phyloP scores from a whole-genome alignment of 2,797 vertebrate genomes.

The Galagoides demidoff region DNA sequence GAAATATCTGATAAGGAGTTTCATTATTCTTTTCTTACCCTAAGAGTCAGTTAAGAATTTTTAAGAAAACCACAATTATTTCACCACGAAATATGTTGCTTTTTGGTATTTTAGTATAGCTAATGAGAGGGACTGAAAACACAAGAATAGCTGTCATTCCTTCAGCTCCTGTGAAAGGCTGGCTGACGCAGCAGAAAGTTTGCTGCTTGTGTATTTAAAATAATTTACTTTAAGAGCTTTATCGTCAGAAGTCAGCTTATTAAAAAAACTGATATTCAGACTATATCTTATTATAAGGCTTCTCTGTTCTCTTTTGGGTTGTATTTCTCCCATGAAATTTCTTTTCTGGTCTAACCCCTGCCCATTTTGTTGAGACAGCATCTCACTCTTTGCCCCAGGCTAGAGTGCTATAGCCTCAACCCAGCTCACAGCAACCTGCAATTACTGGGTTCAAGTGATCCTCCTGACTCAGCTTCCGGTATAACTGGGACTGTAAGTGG shows the following conservation, averaged over 20 bases:
- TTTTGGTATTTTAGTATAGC: neutral
- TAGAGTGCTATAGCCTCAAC: too few species aligned
- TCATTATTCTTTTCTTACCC: neutral
- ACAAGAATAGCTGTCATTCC: neutral
- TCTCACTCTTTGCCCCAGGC: too few species aligned
- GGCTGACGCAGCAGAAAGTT: neutral
- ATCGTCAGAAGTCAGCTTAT: neutral
- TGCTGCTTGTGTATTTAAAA: neutral
- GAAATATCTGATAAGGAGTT: neutral
- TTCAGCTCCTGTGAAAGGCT: neutral
- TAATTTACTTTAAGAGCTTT: neutral
- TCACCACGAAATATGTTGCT: neutral
- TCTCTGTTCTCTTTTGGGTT: neutral
- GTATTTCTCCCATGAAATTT: neutral
- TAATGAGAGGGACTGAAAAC: neutral
- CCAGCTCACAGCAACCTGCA: too few species aligned
- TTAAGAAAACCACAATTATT: neutral
- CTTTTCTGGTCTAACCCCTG: neutral
- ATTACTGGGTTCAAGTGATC: too few species aligned
- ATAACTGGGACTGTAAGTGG: too few species aligned
- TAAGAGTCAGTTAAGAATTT: neutral
- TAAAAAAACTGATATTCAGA: neutral
- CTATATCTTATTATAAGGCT: neutral
- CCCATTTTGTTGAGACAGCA: too few species aligned
- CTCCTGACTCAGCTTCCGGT: too few species aligned